A percentile compares a stretch with the other conserved stretches of the same genome.
Conservation (phyloP, 2,113 vertebrate genomes). For the Crotalus tigris region DNA sequence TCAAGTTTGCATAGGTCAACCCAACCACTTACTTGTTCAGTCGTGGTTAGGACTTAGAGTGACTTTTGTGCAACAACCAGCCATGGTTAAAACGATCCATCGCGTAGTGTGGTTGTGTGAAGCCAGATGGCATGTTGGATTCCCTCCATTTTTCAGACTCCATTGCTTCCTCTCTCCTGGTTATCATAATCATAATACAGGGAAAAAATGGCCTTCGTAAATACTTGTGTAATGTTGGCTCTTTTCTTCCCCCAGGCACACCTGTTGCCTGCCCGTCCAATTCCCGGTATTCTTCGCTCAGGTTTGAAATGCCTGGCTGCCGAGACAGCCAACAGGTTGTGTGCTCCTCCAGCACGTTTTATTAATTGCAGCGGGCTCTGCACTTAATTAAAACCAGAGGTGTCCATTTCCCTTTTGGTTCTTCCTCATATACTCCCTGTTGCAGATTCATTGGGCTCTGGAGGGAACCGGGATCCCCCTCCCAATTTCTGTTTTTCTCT, state of each 20-base stretch:
- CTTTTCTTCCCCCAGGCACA: accelerated
- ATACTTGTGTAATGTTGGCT: too few relatives aligned
- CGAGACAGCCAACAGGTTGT: constrained; percentile 9
- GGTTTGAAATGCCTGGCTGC: accelerated
- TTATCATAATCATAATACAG: background rate
- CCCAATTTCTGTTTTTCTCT: constrained; percentile 48
- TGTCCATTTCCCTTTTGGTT: constrained; percentile 5
- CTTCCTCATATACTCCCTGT: background rate
- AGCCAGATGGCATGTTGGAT: background rate
- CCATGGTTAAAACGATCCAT: background rate
- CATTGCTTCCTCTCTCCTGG: background rate
- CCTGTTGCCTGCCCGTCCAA: background rate
- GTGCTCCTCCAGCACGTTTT: background rate
- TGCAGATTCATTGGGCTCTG: constrained; percentile 38
- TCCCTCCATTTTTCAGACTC: background rate
- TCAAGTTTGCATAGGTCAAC: background rate
- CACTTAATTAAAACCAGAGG: constrained; percentile 48
- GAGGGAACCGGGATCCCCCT: constrained; percentile 15
- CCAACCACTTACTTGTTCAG: background rate
- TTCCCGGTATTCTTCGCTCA: background rate
- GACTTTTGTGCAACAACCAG: background rate
- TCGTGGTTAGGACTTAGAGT: background rate
- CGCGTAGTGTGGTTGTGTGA: background rate
- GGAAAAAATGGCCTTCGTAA: background rate
- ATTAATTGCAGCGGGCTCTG: constrained; percentile 23